Evolutionary conservation across 2,888 invertebrate genomes (phyloP).

Genomic region (Thereva nobilitata): DNA sequence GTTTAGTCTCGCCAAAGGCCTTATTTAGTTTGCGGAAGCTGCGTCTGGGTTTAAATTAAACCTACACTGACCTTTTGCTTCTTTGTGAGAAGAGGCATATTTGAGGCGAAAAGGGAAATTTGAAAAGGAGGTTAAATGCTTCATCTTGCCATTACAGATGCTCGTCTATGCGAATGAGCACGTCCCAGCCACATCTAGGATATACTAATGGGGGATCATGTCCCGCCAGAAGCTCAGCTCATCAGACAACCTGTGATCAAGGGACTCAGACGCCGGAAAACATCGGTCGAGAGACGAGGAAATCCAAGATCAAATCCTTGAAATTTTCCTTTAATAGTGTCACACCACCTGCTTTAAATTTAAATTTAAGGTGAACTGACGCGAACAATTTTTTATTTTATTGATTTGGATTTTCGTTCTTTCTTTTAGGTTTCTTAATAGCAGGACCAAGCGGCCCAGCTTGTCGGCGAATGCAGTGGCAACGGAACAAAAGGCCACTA

Average conservation of each 20-base stretch:
- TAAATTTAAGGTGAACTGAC: slow-evolving; percentile 61
- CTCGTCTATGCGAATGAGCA: slow-evolving; percentile 51
- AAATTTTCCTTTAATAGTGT: slow-evolving; percentile 67
- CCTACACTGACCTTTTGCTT: no score
- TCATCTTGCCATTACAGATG: slow-evolving; percentile 47
- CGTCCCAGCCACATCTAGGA: slow-evolving; percentile 53
- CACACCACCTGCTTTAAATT: slow-evolving; percentile 64
- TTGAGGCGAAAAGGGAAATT: not conserved
- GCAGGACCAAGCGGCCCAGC: slow-evolving; percentile 70
- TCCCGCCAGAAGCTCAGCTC: slow-evolving; percentile 44
- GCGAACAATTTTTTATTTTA: not conserved
- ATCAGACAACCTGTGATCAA: slow-evolving; percentile 61
- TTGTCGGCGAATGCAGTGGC: slow-evolving; percentile 79
- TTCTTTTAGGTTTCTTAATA: slow-evolving; percentile 67
- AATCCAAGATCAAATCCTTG: slow-evolving; percentile 64
- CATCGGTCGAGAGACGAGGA: slow-evolving; percentile 70
- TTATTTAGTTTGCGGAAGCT: no score
- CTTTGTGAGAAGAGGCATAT: no score
- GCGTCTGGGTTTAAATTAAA: no score
- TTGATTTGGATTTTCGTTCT: not conserved
- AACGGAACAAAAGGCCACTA: slow-evolving; percentile 94
- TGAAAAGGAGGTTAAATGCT: not conserved
- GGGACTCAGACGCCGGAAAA: slow-evolving; percentile 74
- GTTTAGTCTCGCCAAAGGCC: no score
- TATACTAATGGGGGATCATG: slow-evolving; percentile 62